Base-by-base conservation (phyloP, 2,888 invertebrate species). In the Hololepta plana region DNA sequence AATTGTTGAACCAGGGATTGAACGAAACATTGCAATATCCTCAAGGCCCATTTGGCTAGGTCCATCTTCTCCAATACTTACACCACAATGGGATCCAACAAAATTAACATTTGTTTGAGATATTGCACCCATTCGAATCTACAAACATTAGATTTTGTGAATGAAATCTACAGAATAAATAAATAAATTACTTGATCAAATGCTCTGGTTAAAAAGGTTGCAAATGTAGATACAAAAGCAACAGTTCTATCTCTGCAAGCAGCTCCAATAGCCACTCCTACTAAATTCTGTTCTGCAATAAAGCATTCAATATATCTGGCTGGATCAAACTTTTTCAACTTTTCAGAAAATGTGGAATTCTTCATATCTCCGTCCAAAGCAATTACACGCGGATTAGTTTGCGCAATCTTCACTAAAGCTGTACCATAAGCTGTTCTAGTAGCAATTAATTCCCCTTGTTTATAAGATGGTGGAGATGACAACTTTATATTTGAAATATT, bases 21-120 rank as follows among this genome's bases (percentile, higher is more conserved):
- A 56, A 20, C 96, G 69, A 72, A 99, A 98, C 66, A 98, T 67
- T 2, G 91, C 85, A 31, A 98, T 53, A 55, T 99, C 98, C 59
- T 98, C 98, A n/a, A 98, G 65, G 3, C 90, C 98, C 98, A 99
- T 98, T 62, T 99, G 98, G 29, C 88, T 88, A 10, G 98, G 96
- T 0, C 96, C 96, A 59, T 96, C 96, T 59, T 95, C 95, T 15
- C 95, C 98, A 57, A 98, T 99, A 45, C 90, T 90, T 12, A 95
- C 81, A 21, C 98, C 98, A 55, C 88, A 91, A 59, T 98, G 98
- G 0, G 96, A 96, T 1, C 95, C 95, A 32, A 65, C 87, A 53
- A 93, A 85, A 59, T 96, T 98, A 11, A 88, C 80, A 56, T 98
- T 95, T 12, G 88, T 82, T 63, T 93, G 93, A 17, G 95, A 95